Evolutionary conservation across 2,888 invertebrate species (phyloP), one percentile per base, ranked within the genome.

Genomic region (Caenorhabditis macrosperma): DNA sequence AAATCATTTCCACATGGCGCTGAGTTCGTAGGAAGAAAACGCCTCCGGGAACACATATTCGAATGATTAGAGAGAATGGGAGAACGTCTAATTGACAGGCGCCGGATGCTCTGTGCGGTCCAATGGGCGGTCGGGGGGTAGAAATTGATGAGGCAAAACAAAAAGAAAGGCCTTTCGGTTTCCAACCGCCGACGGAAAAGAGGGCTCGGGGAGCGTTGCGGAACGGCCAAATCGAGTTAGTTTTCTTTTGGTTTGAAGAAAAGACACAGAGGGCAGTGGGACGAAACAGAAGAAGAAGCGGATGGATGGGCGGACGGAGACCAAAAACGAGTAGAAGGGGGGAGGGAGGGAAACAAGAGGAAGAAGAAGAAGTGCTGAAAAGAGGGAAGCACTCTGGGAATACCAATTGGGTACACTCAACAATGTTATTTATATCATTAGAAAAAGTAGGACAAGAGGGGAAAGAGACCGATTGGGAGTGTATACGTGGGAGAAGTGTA

Each of bases 211-310:
- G 38, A n/a, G 41, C 48, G 61, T 30, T 2, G 55, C 57, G 55
- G 74, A 74, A 74, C 74, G 74, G 41, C 74, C 59, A 74, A 74
- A 74, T 74, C 74, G 74, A 74, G 74, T 74, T 74, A 74, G 74
- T 74, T 63, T 74, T 59, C 41, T 59, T 63, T n/a, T n/a, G n/a
- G 10, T 48, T 64, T 41, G 28, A 41, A 44, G 28, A 69, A 41
- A 60, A 50, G 41, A 10, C 55, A 63, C 63, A 64, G 72, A 72
- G 72, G 63, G 72, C 55, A 72, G 35, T 48, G 22, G 33, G 28
- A 50, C 1, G 48, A 22, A 30, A 55, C 30, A 50, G 60, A 55
- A n/a, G n/a, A n/a, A n/a, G n/a, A n/a, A n/a, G n/a, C n/a, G n/a
- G n/a, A n/a, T n/a, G n/a, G n/a, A n/a, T n/a, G n/a, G n/a, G n/a